Conservation (phyloP, 2,113 vertebrate species). For the Centropristis striata region DNA sequence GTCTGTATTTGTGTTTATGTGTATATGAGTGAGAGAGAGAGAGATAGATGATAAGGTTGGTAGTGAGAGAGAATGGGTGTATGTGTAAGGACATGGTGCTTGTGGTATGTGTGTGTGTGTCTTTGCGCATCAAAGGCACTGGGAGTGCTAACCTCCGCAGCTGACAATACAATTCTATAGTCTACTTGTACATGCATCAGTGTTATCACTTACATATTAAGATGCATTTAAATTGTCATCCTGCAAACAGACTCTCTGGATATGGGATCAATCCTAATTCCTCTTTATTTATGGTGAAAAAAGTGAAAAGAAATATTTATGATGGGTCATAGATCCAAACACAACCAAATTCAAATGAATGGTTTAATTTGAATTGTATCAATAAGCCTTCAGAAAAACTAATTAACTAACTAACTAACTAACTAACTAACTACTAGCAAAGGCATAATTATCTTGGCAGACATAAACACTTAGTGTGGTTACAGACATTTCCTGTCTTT, state of each 20-base stretch:
- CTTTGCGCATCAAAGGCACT: conserved; percentile 12
- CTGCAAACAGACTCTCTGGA: neutral
- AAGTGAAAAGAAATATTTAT: neutral
- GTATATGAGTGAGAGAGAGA: conserved; percentile 22
- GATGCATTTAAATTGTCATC: neutral
- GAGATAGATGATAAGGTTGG: conserved; percentile 39
- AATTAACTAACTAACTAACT: too few species aligned
- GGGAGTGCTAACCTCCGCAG: neutral
- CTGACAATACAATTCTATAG: conserved; percentile 18
- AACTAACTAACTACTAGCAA: neutral
- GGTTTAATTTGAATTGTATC: neutral
- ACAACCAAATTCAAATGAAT: neutral
- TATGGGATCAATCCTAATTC: neutral
- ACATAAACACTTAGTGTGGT: neutral
- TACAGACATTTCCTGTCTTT: neutral
- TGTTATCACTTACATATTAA: neutral
- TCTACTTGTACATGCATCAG: neutral
- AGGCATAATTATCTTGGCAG: neutral
- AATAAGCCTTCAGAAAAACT: neutral
- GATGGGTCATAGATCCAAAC: neutral
- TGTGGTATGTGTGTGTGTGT: conserved; percentile 25
- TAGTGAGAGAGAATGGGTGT: conserved; percentile 31
- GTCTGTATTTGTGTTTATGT: conserved; percentile 30
- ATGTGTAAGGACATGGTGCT: conserved; percentile 4
- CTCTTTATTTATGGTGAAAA: neutral